phyloP scores from a whole-genome alignment of 2,113 vertebrate genomes.

The Regulus satrapa region DNA sequence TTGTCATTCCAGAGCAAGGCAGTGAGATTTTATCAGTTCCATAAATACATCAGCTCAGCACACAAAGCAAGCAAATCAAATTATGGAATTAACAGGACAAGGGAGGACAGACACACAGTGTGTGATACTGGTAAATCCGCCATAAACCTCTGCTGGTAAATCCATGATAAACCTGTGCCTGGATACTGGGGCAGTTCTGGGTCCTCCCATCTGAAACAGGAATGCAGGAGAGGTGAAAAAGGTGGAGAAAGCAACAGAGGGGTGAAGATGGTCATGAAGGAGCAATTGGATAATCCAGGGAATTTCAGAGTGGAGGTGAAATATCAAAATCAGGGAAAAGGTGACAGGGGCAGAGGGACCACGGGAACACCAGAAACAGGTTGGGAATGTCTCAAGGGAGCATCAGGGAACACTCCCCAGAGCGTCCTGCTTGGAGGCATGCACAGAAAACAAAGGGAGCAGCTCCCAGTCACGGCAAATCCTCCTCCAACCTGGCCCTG shows the following conservation, averaged over 20 bases:
- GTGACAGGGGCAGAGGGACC: too few relatives aligned
- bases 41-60: not conserved
- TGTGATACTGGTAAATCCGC: not conserved
- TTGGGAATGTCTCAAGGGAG: not conserved
- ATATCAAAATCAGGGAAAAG: too few relatives aligned
- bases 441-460: not conserved
- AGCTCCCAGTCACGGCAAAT: not conserved
- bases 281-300: not conserved
- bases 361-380: not conserved
- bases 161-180: not conserved
- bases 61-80: not conserved
- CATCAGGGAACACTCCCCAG: not conserved
- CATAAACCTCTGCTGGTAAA: not conserved
- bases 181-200: not conserved
- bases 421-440: not conserved
- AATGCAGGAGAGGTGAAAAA: not conserved
- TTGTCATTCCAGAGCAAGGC: not conserved
- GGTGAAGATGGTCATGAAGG: not conserved
- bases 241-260: not conserved
- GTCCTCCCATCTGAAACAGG: not conserved
- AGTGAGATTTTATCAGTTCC: not conserved
- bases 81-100: not conserved
- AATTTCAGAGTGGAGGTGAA: not conserved
- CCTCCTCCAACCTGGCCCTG: not conserved
- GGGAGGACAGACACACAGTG: not conserved